Percentiles rank a stretch among this genome's conserved stretches.
These are phyloP conservation scores for Zaprionus inermis DNA, from an alignment of 1,140 invertebrate species.

Conservation along the genomic window DNA sequence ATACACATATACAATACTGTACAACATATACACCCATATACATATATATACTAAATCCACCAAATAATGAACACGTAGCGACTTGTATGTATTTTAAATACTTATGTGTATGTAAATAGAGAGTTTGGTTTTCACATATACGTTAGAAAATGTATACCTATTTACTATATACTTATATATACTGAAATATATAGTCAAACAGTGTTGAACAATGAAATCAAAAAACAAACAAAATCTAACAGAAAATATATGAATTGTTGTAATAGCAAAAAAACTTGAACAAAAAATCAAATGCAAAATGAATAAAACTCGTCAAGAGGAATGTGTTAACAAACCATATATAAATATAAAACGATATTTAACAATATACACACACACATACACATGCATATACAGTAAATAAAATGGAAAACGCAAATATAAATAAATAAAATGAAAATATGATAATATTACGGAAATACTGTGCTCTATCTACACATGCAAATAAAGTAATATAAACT, in stretches of 20 bases:
- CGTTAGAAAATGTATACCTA: conserved; percentile 55
- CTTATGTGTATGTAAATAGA: conserved; percentile 73
- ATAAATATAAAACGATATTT: conserved; percentile 68
- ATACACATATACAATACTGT: conserved; percentile 4
- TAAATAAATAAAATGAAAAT: conserved; percentile 28
- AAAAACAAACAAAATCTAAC: conserved; percentile 31
- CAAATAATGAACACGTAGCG: conserved; percentile 24
- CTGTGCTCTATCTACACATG: conserved; percentile 25
- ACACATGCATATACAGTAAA: conserved; percentile 43
- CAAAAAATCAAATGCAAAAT: conserved; percentile 67
- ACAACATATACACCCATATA: conserved; percentile 24
- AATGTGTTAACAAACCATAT: conserved; percentile 76
- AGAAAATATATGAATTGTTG: conserved; percentile 42
- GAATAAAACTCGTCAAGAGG: conserved; percentile 81
- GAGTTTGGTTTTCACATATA: conserved; percentile 59
- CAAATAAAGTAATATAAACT: conserved; percentile 47
- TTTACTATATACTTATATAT: conserved; percentile 38
- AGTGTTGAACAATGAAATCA: conserved; percentile 49
- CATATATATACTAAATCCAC: conserved; percentile 11
- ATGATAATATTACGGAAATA: conserved; percentile 26
- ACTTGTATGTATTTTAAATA: conserved; percentile 53
- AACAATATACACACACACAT: conserved; percentile 38
- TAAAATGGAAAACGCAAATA: conserved; percentile 35
- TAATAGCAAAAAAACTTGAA: conserved; percentile 41
- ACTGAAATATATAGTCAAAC: conserved; percentile 41